Evolutionary conservation across 2,888 invertebrate genomes (phyloP).

Genomic region (Callyntrura sp.): DNA sequence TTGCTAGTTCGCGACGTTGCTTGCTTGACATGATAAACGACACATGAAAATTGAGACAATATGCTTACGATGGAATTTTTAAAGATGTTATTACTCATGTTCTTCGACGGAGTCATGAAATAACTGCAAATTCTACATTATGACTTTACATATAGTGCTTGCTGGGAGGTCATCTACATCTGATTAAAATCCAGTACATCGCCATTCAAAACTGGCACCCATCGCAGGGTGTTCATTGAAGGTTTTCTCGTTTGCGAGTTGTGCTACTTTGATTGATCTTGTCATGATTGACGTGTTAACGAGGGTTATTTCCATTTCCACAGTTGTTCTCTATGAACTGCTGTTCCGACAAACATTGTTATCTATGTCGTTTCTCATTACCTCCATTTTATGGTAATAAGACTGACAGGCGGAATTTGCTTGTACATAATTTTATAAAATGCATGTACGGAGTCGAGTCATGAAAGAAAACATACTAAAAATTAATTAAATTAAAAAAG

Average conservation of each 20-base stretch:
- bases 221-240: neutral
- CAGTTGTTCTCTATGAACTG: no score
- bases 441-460: neutral
- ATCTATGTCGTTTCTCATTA: neutral
- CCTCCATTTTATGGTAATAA: neutral
- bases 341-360: neutral
- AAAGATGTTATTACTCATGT: no score
- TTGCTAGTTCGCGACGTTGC: no score
- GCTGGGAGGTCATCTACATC: conserved; percentile 19
- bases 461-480: neutral
- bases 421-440: neutral
- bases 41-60: no score
- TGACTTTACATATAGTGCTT: neutral
- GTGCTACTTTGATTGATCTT: conserved; percentile 7
- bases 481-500: conserved; percentile 25
- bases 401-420: neutral
- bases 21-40: no score
- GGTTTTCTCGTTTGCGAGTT: neutral
- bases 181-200: no score
- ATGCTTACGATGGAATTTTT: neutral
- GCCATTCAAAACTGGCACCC: no score
- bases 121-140: neutral
- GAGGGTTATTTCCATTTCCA: conserved; percentile 8
- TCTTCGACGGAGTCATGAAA: neutral
- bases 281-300: conserved; percentile 25